Percentiles rank a stretch among this genome's conserved stretches.
These are phyloP conservation scores for Eupithecia vulgata DNA, from an alignment of 2,888 invertebrate species.

Conservation along the genomic window DNA sequence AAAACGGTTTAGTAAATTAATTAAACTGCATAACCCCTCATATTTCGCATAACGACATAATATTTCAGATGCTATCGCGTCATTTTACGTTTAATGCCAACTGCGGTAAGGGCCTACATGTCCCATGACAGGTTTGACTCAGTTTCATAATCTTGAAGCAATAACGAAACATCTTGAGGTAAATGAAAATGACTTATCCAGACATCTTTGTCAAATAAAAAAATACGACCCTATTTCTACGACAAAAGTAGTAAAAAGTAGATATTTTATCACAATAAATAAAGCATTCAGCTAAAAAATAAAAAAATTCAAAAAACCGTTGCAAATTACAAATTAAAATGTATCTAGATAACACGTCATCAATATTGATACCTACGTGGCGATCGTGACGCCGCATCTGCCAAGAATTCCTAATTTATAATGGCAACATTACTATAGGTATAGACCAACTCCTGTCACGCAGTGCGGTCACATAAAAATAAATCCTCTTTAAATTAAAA, in stretches of 20 bases:
- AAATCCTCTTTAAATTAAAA: background rate
- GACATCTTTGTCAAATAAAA: background rate
- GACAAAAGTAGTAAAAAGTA: background rate
- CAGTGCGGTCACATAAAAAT: background rate
- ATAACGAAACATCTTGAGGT: background rate
- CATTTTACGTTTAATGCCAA: slow-evolving; percentile 32
- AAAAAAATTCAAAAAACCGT: slow-evolving; percentile 19
- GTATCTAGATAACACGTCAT: slow-evolving; percentile 36
- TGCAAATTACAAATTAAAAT: slow-evolving; percentile 37
- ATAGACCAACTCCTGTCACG: slow-evolving; percentile 10
- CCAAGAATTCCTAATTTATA: slow-evolving; percentile 31
- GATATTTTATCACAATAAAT: slow-evolving; percentile 10
- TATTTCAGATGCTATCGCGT: slow-evolving; percentile 50
- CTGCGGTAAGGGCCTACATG: slow-evolving; percentile 19
- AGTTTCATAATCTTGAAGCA: slow-evolving; percentile 10
- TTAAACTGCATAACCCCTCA: slow-evolving; percentile 48
- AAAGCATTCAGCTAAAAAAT: background rate
- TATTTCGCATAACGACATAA: slow-evolving; percentile 49
- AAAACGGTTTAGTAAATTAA: slow-evolving; percentile 39
- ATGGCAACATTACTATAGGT: slow-evolving; percentile 32
- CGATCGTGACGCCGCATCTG: slow-evolving; percentile 31
- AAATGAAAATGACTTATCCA: background rate
- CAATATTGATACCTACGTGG: slow-evolving; percentile 40
- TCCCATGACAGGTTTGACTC: slow-evolving; percentile 3
- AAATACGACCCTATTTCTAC: background rate